These are phyloP conservation scores for Perca fluviatilis DNA, from an alignment of 2,113 vertebrate species.

Conservation along the genomic window DNA sequence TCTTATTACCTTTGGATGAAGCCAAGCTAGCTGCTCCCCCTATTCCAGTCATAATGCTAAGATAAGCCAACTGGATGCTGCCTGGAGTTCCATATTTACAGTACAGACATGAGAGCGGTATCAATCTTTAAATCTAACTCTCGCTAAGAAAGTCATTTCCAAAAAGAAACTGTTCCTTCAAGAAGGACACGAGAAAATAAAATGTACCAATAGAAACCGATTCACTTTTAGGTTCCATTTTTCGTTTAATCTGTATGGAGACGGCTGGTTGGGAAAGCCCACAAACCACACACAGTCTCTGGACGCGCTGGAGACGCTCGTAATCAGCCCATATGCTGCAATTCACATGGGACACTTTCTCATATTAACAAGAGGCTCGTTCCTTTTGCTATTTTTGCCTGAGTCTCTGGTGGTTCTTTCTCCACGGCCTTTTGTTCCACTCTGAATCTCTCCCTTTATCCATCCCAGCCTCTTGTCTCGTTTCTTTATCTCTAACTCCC, in stretches of 20 bases:
- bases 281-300: constrained; percentile 21
- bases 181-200: background rate
- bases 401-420: constrained; percentile 18
- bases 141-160: background rate
- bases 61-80: background rate
- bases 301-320: constrained; percentile 35
- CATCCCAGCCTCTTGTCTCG: background rate
- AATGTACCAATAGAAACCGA: background rate
- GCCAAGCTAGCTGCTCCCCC: background rate
- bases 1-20: constrained; percentile 2
- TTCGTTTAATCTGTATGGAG: constrained; percentile 23
- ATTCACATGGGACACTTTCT: constrained; percentile 54
- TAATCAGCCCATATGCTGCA: constrained; percentile 60
- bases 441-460: constrained; percentile 12
- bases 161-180: background rate
- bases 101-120: background rate
- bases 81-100: background rate
- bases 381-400: background rate
- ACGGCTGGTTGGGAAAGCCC: constrained; percentile 17
- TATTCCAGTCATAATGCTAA: background rate
- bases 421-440: constrained; percentile 16
- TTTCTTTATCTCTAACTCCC: background rate
- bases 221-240: constrained; percentile 9
- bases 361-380: constrained; percentile 34
- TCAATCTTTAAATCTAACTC: background rate